Evolutionary conservation across 2,888 invertebrate genomes (phyloP), one percentile per base, ranked within the genome.

Genomic region (Timandra comae): DNA sequence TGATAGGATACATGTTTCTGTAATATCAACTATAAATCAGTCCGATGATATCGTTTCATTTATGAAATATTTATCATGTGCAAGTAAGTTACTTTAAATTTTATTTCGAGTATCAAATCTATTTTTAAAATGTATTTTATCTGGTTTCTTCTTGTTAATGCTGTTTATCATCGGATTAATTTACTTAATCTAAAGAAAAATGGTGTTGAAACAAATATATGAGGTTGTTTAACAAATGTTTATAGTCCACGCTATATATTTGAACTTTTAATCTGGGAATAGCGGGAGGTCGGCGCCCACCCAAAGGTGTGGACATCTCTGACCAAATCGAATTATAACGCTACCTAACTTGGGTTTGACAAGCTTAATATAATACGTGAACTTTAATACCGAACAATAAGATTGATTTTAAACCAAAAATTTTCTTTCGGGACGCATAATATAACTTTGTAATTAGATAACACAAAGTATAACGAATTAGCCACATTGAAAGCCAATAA

Each of bases 271-370:
- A 74, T 77, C 63, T 63, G 59, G 56, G 59, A 65, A 59, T 75
- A 64, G 79, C 80, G 73, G 80, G 79, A 65, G 77, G 57, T 66
- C 77, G 62, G 59, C 63, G 76, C 70, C 81, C 82, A 82, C 82
- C 82, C 84, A 80, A 69, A 79, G 80, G 76, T 76, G 76, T 76
- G 68, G 78, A 79, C 79, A 73, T 68, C 55, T 71, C 59, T 48
- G 60, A 74, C 71, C 63, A 79, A 77, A 79, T 78, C 78, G 68
- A 79, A 79, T 78, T 78, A 78, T 67, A 69, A 55, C 54, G 54
- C 39, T 47, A 64, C 67, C 53, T 52, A 50, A 44, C 46, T 41
- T 35, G 29, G n/a, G n/a, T n/a, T n/a, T n/a, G n/a, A n/a, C n/a
- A n/a, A n/a, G n/a, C n/a, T n/a, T n/a, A n/a, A n/a, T n/a, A n/a